These are phyloP conservation scores for Aphelenchoides bicaudatus DNA, from an alignment of 2,888 invertebrate species.

Conservation along the genomic window DNA sequence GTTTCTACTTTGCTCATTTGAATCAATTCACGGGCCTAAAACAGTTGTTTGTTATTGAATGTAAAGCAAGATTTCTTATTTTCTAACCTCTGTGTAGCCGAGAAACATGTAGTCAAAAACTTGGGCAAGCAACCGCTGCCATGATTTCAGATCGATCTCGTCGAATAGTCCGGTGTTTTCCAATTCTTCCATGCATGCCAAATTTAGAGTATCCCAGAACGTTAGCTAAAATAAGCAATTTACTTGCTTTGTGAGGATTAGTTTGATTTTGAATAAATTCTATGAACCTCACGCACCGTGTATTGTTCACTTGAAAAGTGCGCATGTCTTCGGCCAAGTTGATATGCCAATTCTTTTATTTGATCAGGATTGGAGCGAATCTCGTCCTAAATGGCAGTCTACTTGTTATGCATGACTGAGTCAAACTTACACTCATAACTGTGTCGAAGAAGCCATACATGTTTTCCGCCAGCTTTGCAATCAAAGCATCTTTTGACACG, in stretches of 20 bases:
- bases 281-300: not conserved
- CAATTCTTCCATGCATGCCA: constrained; percentile 16
- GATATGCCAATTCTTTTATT: not conserved
- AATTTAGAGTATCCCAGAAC: constrained; percentile 10
- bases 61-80: not conserved
- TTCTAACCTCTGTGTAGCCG: not conserved
- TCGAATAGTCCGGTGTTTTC: constrained; percentile 15
- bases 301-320: not conserved
- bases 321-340: constrained; percentile 15
- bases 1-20: not conserved
- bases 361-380: not conserved
- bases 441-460: constrained; percentile 19
- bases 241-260: not conserved
- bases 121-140: constrained; percentile 1
- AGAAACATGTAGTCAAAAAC: constrained; percentile 11
- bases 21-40: too few relatives aligned
- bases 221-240: not conserved
- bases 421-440: not conserved
- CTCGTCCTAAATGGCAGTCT: constrained; percentile 15
- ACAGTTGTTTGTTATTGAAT: constrained; percentile 18
- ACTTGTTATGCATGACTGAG: not conserved
- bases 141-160: constrained; percentile 14
- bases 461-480: constrained; percentile 5
- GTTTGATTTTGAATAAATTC: not conserved
- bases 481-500: not conserved